Evolutionary conservation across 2,113 vertebrate species (phyloP), one percentile per base, ranked within the genome.

Genomic region (Abramis brama): DNA sequence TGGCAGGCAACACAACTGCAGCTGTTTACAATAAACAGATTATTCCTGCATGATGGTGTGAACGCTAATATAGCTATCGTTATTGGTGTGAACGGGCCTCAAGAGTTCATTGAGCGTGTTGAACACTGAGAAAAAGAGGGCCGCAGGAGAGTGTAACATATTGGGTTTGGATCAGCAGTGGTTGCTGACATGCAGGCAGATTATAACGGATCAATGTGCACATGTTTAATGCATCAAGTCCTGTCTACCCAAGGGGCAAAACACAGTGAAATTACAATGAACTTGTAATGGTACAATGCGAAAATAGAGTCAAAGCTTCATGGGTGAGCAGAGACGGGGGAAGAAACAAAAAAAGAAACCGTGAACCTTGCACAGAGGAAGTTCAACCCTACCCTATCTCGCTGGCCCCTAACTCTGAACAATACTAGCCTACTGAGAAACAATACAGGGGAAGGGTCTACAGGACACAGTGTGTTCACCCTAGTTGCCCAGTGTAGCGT

Each of bases 201-300:
- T 85, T 52, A 64, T 66, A 47, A 60, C 5, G 27, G 60, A 85
- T 85, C 62, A 70, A 79, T 71, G 75, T 43, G 33, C 47, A 71
- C 33, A 85, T 73, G 78, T 83, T 73, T 73, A 73, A 57, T 57
- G 50, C 81, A 83, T 82, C 62, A 82, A 82, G 30, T 30, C 66
- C 23, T 39, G 27, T 83, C 33, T 73, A 25, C 23, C 27, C 68
- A 83, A 12, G 33, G 45, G 64, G 45, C 25, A 82, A 70, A 13
- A 82, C 66, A 30, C 39, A 47, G 17, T 36, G 66, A 23, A 25
- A 73, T 71, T 43, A 73, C 33, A 25, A 23, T n/a, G 47, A 71
- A 71, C 19, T 36, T n/a, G 66, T 83, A 55, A 27, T 55, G 21
- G 62, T 68, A 50, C 45, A 52, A 36, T 71, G 66, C 47, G 25